Evolutionary conservation across 2,797 vertebrate species (phyloP).

Genomic region (Oreochromis grahami): DNA sequence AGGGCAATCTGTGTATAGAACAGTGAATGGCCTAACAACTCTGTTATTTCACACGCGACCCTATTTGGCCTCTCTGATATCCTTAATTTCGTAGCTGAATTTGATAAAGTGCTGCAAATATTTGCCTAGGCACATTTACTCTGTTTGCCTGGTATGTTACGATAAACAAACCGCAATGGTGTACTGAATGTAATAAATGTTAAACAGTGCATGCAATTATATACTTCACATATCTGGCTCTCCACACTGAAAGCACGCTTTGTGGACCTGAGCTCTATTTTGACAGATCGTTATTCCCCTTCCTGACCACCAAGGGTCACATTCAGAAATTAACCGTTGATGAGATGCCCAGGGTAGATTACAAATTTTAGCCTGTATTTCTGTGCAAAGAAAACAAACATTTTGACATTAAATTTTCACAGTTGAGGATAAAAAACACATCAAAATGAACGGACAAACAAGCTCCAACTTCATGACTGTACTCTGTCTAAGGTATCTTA

Average conservation of each 20-base stretch:
- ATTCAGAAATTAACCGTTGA: slow-evolving; percentile 66
- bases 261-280: slow-evolving; percentile 66
- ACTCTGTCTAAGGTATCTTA: not conserved
- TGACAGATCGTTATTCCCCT: slow-evolving; percentile 73
- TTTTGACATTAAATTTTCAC: slow-evolving; percentile 16
- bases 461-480: not conserved
- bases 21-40: slow-evolving; percentile 62
- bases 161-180: slow-evolving; percentile 79
- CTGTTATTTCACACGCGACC: slow-evolving; percentile 72
- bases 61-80: slow-evolving; percentile 76
- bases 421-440: not conserved
- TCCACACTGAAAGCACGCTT: slow-evolving; percentile 66
- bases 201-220: slow-evolving; percentile 78
- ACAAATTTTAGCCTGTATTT: slow-evolving; percentile 29
- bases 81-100: slow-evolving; percentile 74
- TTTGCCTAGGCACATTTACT: slow-evolving; percentile 72
- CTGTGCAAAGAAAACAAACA: slow-evolving; percentile 21
- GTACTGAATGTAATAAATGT: slow-evolving; percentile 77
- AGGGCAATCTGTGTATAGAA: slow-evolving; percentile 66
- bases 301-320: slow-evolving; percentile 62
- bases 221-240: slow-evolving; percentile 67
- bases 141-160: slow-evolving; percentile 73
- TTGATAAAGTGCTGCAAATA: slow-evolving; percentile 79
- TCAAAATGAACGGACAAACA: slow-evolving; percentile 9
- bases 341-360: slow-evolving; percentile 39